Percentiles rank a stretch among this genome's conserved stretches.
phyloP scores from a whole-genome alignment of 2,113 vertebrate genomes.

The Eupsittula cactorum region DNA sequence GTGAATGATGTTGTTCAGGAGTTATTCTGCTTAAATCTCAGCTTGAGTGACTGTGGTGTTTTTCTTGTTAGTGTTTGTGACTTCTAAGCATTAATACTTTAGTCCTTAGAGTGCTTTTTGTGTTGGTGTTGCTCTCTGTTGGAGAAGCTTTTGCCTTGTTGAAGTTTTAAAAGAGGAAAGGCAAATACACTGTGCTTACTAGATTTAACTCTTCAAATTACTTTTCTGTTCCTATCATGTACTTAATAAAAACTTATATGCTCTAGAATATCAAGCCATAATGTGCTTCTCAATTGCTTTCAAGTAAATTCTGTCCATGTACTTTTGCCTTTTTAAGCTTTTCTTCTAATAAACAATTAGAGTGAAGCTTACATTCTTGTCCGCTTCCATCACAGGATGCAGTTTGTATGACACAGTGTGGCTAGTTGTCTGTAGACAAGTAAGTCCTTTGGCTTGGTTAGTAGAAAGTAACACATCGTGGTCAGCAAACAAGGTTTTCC shows the following conservation, averaged over 20 bases:
- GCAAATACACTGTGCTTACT: fast-evolving
- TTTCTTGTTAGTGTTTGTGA: background rate
- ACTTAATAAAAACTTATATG: fast-evolving
- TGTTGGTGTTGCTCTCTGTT: too few relatives aligned
- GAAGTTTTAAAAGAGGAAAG: background rate
- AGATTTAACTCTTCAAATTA: fast-evolving
- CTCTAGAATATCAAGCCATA: background rate
- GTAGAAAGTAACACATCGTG: too few relatives aligned
- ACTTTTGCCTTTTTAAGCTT: background rate
- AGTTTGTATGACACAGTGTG: background rate
- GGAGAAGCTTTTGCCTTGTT: background rate
- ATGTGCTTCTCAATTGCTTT: background rate
- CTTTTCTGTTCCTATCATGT: fast-evolving
- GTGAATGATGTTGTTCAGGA: fast-evolving
- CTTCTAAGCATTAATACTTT: fast-evolving
- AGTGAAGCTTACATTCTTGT: background rate
- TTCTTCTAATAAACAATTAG: background rate
- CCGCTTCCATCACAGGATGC: background rate
- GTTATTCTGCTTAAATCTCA: fast-evolving
- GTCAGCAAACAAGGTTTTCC: background rate
- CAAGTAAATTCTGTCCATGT: background rate
- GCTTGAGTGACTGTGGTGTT: fast-evolving
- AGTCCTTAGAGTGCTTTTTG: background rate
- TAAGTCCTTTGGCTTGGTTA: background rate
- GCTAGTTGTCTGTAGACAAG: background rate